Base-by-base conservation (phyloP, 2,113 vertebrate species). In the Pelmatolapia mariae region DNA sequence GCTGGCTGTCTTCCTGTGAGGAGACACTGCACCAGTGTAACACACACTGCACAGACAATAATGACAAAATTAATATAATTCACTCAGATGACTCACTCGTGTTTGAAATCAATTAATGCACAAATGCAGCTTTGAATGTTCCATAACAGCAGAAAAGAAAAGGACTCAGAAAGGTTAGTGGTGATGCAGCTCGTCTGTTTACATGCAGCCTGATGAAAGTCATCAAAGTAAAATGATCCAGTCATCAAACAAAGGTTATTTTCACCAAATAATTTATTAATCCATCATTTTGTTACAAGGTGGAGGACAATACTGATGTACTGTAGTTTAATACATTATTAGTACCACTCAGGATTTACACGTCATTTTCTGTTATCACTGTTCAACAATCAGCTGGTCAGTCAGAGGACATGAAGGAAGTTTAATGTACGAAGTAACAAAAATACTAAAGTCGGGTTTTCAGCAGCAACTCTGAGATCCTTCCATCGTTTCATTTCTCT, bases 261-360 rank as follows among this genome's bases (percentile, higher is more conserved):
- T 33, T 56, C 89, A 90, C 81, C 87, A 91, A 92, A 93, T 92
- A 80, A 89, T 94, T 94, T 94, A 95, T 93, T 92, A 79, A 73
- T 91, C 63, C 19, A 54, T 90, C 76, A 73, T 31, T 87, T 83
- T 8, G 18, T 87, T 89, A 93, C 93, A 94, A 1, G 68, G 18
- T 82, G 84, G 90, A 86, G 84, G 80, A 89, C 82, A 92, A 89
- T 86, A 91, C 56, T 24, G 53, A 89, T 73, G 71, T 61, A 86
- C 83, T 80, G 88, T 2, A 81, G 45, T 82, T 87, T 43, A 81
- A 89, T 89, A 94, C 90, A 88, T 83, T 31, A 54, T 88, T 82
- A 87, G 81, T 78, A 85, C 52, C 85, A 91, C 89, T 84, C 66
- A 79, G 87, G 79, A 86, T 80, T 83, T 80, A 93, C 79, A 83